A percentile compares a stretch with the other conserved stretches of the same genome.
Evolutionary conservation across 2,888 invertebrate species (phyloP).

Genomic region (Eilema caniola): DNA sequence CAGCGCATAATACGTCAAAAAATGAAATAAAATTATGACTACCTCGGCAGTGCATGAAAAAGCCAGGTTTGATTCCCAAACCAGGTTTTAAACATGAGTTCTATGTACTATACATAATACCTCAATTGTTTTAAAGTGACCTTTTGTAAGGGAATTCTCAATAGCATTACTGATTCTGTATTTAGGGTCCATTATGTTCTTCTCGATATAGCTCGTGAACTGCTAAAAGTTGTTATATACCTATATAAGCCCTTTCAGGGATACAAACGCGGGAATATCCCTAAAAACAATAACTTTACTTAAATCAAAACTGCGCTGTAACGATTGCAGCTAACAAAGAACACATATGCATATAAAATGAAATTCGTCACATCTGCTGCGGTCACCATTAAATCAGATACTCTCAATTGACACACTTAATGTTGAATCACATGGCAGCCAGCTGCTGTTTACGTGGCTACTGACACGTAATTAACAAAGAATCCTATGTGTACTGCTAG

Average conservation of each 20-base stretch:
- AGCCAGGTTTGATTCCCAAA: too few relatives aligned
- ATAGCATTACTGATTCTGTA: too few relatives aligned
- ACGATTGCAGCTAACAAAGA: neutral
- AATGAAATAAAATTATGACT: too few relatives aligned
- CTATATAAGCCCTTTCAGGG: neutral
- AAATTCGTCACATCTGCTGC: slow-evolving; percentile 44
- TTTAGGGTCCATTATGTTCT: too few relatives aligned
- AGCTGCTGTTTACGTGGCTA: slow-evolving; percentile 30
- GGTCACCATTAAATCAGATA: slow-evolving; percentile 46
- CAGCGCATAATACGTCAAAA: too few relatives aligned
- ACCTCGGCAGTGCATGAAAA: too few relatives aligned
- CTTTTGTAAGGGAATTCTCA: too few relatives aligned
- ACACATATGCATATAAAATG: slow-evolving; percentile 15
- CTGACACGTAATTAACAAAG: neutral
- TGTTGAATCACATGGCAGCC: slow-evolving; percentile 19
- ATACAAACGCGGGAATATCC: neutral
- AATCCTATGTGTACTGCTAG: neutral
- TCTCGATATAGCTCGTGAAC: too few relatives aligned
- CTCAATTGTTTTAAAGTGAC: too few relatives aligned
- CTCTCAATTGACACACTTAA: slow-evolving; percentile 47
- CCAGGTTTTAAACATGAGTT: too few relatives aligned
- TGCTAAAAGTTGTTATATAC: too few relatives aligned
- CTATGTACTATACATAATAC: too few relatives aligned
- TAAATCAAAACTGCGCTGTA: neutral
- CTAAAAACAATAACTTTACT: neutral